Evolutionary conservation across 2,113 vertebrate genomes (phyloP).

Genomic region (Brachirus orientalis): DNA sequence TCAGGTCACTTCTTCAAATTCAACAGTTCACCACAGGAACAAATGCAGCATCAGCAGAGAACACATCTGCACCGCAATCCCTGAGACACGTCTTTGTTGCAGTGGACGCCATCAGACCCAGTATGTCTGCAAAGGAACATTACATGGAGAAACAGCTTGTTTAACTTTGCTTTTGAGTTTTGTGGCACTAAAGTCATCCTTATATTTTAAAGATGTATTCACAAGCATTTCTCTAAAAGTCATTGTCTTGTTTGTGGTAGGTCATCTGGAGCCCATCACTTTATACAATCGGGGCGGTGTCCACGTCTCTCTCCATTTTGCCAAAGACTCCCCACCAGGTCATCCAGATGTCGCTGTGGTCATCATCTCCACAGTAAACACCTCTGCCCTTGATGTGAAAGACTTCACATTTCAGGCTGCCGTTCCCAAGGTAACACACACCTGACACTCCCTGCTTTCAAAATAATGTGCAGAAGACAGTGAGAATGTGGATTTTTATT

Average conservation of each 20-base stretch:
- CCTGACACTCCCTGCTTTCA: neutral
- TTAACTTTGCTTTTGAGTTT: too few species aligned
- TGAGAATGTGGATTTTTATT: too few species aligned
- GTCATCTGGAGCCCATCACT: constrained; percentile 81
- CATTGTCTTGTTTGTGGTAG: constrained; percentile 59
- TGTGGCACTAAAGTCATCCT: too few species aligned
- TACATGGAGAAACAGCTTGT: too few species aligned
- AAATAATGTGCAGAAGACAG: too few species aligned
- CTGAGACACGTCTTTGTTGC: constrained; percentile 85
- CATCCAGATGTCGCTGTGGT: constrained; percentile 82
- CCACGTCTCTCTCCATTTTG: constrained; percentile 87
- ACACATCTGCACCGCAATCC: constrained; percentile 31
- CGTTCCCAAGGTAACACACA: constrained; percentile 86
- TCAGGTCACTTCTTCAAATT: constrained; percentile 48
- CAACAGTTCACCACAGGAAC: constrained; percentile 35
- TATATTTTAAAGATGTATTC: neutral
- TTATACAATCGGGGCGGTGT: constrained; percentile 84
- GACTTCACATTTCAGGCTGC: constrained; percentile 87
- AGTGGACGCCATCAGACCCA: constrained; percentile 83
- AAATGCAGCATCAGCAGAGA: constrained; percentile 6
- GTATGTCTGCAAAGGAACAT: constrained; percentile 71
- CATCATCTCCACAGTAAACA: constrained; percentile 88
- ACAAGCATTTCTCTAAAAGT: neutral
- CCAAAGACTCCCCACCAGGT: constrained; percentile 72
- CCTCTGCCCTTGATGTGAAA: constrained; percentile 80